Evolutionary conservation across 2,888 invertebrate species (phyloP).

Genomic region (Calameuta pallipes): DNA sequence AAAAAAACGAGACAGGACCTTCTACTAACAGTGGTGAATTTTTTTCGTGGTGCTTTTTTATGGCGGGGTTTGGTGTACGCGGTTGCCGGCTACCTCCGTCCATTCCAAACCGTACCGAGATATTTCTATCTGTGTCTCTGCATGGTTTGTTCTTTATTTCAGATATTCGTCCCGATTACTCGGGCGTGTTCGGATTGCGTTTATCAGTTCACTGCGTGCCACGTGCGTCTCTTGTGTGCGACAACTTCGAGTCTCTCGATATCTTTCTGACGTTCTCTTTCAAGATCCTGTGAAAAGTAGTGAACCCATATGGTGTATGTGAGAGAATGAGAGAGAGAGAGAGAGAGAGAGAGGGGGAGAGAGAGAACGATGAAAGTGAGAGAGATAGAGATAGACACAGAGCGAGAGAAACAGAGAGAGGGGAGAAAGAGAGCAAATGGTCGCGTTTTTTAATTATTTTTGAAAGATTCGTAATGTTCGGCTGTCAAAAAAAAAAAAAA

Average conservation of each 20-base stretch:
- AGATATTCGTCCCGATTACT: constrained; percentile 23
- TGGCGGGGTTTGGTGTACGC: constrained; percentile 65
- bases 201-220: not conserved
- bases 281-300: not conserved
- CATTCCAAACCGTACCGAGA: not conserved
- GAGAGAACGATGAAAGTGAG: too few species aligned
- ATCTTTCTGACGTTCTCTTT: not conserved
- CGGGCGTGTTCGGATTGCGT: not conserved
- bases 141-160: constrained; percentile 34
- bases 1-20: constrained; percentile 41
- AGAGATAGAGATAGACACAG: not conserved
- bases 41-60: constrained; percentile 48
- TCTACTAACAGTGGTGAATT: constrained; percentile 56
- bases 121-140: constrained; percentile 20
- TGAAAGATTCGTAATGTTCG: constrained; percentile 63
- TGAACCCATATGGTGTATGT: not conserved
- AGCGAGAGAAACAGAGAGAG: not conserved
- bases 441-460: constrained; percentile 31
- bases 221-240: not conserved
- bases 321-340: not conserved
- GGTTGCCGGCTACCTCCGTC: constrained; percentile 62
- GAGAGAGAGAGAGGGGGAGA: too few species aligned
- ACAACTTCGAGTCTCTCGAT: not conserved
- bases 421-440: not conserved
- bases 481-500: not conserved